These are phyloP conservation scores for Mormyrops boulengeri DNA, from an alignment of 2,797 vertebrate genomes.

Conservation along the genomic window DNA sequence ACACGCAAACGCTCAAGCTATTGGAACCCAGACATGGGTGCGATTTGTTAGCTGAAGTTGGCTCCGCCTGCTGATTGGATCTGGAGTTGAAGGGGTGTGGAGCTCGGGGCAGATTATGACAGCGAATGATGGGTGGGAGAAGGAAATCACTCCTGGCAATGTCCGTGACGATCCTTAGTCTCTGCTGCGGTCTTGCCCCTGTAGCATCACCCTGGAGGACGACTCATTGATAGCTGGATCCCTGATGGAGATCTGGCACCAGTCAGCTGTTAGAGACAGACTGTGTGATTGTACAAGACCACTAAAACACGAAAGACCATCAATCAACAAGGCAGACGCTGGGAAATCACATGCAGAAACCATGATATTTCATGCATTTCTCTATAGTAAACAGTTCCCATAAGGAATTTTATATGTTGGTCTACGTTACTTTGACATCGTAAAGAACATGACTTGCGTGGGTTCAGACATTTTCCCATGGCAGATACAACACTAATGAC, in stretches of 20 bases:
- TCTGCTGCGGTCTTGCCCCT: not conserved
- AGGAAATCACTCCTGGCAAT: not conserved
- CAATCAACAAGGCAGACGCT: not conserved
- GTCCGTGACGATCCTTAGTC: not conserved
- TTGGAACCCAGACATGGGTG: not conserved
- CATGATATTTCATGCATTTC: not conserved
- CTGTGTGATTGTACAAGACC: not conserved
- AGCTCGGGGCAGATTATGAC: not conserved
- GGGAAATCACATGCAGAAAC: not conserved
- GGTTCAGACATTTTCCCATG: not conserved
- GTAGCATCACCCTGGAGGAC: not conserved
- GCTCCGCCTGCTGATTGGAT: not conserved
- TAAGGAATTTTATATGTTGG: not conserved
- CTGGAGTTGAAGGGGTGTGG: not conserved
- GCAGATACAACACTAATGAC: not conserved
- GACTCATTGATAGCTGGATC: not conserved
- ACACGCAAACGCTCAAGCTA: not conserved
- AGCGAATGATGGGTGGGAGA: not conserved
- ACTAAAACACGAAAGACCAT: not conserved
- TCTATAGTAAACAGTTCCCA: not conserved
- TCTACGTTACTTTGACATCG: not conserved
- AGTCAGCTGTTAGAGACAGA: not conserved
- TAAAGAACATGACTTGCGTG: not conserved
- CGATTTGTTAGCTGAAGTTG: not conserved
- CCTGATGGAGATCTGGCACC: not conserved